Base-by-base conservation (phyloP, 92 coral and sea anemone genomes). In the Scolanthus callimorphus region DNA sequence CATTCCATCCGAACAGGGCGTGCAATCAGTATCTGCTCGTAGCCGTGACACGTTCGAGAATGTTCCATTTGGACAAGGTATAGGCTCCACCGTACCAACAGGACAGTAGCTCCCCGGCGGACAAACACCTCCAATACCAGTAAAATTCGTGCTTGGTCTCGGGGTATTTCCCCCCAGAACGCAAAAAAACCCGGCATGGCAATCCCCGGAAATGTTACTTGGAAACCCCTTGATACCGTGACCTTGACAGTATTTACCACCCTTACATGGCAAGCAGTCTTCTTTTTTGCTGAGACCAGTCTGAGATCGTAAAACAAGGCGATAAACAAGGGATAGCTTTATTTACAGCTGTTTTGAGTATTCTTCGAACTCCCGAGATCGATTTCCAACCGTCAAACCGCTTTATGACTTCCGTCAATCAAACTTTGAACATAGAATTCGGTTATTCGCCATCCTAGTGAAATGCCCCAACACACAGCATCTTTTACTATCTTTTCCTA, bases 41-140 rank as follows among this genome's bases (percentile, higher is more conserved):
- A 94, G 55, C 71, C 80, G 90, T n/a, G 84, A 66, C 29, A 88
- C 99, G 49, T 85, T 94, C 6, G 96, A 88, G 62, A 94, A 94
- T 19, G 90, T 94, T 13, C 99, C 99, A 59, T 74, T 79, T 2
- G 99, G 96, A 31, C 99, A 94, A 15, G 96, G 87, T 29, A 73
- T 57, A 23, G 99, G 99, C 44, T 88, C 95, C 9, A 59, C 60
- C 25, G 96, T 80, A 25, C 78, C 96, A 6, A n/a, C 55, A 1
- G 85, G 86, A 29, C 99, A 94, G 63, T 84, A 94, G 20, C 86
- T 77, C 15, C 99, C 99, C 25, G 59, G 75, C 1, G 99, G 89
- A 43, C 99, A 94, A 46, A 88, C 77, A 53, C 99, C 99, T 30
- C 99, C 99, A 25, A 74, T 47, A 39, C 99, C 99, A 15, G 81